Conservation (phyloP, 2,113 vertebrate genomes). For the Accipiter cooperii region DNA sequence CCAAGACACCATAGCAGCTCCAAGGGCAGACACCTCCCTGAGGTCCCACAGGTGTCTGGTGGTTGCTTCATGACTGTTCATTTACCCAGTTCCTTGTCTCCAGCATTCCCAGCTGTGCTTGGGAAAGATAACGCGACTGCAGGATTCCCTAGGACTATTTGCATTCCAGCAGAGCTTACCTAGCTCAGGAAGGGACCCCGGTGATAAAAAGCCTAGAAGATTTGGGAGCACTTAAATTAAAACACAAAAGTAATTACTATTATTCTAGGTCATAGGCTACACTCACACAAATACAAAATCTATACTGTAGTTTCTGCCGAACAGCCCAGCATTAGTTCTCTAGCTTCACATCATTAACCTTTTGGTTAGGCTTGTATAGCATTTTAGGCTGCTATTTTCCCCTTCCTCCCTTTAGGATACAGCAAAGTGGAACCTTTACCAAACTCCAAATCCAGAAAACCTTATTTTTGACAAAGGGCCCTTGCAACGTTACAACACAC, state of each 20-base stretch:
- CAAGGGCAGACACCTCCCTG: background rate
- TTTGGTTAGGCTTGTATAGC: background rate
- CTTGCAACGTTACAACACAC: background rate
- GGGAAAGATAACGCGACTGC: background rate
- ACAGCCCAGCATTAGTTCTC: background rate
- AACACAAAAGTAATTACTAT: background rate
- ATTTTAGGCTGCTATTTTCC: background rate
- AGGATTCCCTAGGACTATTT: background rate
- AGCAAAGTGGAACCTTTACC: background rate
- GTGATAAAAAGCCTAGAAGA: background rate
- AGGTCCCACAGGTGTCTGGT: background rate
- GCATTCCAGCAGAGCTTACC: background rate
- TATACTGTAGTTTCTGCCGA: background rate
- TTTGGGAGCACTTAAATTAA: background rate
- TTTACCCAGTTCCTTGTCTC: background rate
- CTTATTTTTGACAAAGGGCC: background rate
- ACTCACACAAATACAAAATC: background rate
- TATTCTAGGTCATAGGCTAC: background rate
- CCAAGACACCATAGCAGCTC: background rate
- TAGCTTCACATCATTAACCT: background rate
- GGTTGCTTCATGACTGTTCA: background rate
- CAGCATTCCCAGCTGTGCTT: background rate
- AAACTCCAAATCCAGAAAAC: background rate
- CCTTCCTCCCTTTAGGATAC: background rate
- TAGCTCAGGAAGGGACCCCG: background rate